phyloP scores from a whole-genome alignment of 2,113 vertebrate genomes.

The Orcinus orca region DNA sequence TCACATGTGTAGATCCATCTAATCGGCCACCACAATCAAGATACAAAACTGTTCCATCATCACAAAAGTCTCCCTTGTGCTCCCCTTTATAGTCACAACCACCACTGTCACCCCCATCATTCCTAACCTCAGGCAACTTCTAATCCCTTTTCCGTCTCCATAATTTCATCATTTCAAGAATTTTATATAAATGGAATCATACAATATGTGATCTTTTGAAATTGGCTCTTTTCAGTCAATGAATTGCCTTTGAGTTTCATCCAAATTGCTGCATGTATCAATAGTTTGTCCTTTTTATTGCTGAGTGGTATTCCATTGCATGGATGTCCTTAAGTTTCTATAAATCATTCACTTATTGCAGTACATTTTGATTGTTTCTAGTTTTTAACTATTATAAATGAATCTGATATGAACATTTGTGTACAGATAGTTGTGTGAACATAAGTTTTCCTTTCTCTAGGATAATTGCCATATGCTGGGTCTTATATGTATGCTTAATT shows the following conservation, averaged over 20 bases:
- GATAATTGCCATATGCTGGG: neutral
- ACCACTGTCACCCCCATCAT: neutral
- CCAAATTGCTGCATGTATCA: neutral
- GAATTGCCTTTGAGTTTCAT: neutral
- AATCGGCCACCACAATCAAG: neutral
- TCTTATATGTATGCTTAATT: neutral
- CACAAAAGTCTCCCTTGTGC: neutral
- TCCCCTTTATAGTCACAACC: neutral
- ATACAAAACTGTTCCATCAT: neutral
- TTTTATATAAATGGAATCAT: neutral
- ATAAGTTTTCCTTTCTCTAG: neutral
- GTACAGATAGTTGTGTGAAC: neutral
- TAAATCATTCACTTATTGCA: neutral
- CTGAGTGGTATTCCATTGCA: neutral
- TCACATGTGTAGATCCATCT: neutral
- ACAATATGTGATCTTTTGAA: neutral
- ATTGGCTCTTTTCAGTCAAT: neutral
- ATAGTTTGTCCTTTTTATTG: neutral
- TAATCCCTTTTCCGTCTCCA: neutral
- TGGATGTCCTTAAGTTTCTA: neutral
- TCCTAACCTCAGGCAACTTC: neutral
- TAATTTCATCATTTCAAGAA: neutral
- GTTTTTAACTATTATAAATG: neutral
- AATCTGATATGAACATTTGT: neutral
- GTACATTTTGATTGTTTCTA: neutral